These are phyloP conservation scores for Amia ocellicauda DNA, from an alignment of 2,113 vertebrate species.

Conservation along the genomic window DNA sequence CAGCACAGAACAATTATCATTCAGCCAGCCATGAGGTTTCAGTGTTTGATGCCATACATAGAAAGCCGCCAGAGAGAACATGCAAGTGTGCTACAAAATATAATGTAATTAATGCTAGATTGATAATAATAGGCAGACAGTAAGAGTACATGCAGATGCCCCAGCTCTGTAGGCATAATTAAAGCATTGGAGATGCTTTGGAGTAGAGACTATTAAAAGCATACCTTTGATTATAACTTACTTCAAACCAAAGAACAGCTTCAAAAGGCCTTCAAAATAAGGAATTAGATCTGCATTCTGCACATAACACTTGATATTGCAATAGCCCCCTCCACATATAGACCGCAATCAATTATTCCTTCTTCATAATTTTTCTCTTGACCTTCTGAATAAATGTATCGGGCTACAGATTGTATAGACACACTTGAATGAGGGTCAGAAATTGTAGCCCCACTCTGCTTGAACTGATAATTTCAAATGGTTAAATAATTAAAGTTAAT, in stretches of 20 bases:
- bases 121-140: background rate
- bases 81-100: background rate
- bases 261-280: background rate
- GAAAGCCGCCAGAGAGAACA: too few species aligned
- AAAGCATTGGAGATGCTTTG: background rate
- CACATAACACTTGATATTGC: too few species aligned
- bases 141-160: background rate
- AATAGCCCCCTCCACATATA: too few species aligned
- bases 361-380: background rate
- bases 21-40: background rate
- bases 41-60: background rate
- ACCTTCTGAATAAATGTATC: background rate
- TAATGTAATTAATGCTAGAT: background rate
- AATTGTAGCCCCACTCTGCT: background rate
- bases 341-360: background rate
- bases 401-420: too few species aligned
- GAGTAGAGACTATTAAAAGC: background rate
- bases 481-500: too few species aligned
- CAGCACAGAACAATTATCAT: too few species aligned
- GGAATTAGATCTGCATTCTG: too few species aligned
- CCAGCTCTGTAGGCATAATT: background rate
- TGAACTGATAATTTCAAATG: background rate
- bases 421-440: too few species aligned
- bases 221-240: background rate
- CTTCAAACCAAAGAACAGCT: background rate